Evolutionary conservation across 1,140 invertebrate genomes (phyloP).

Genomic region (Adelges cooleyi): DNA sequence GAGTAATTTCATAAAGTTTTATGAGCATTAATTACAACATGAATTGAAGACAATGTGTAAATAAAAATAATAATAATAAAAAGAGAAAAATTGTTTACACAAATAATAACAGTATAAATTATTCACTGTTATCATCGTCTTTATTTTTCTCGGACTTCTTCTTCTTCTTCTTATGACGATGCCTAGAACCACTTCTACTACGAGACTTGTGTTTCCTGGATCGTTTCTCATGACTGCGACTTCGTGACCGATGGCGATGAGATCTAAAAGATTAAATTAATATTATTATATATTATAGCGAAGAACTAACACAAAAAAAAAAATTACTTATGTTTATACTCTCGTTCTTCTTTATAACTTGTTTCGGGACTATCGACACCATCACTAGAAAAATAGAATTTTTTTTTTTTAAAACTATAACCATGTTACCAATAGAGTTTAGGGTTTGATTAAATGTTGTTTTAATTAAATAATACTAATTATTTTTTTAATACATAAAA

Average conservation of each 20-base stretch:
- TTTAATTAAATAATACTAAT: neutral
- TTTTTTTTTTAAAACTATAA: too few relatives aligned
- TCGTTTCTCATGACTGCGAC: slow-evolving; percentile 33
- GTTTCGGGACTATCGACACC: slow-evolving; percentile 19
- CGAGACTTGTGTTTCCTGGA: slow-evolving; percentile 35
- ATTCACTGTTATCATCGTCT: slow-evolving; percentile 26
- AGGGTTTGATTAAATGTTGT: too few relatives aligned
- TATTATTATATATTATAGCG: neutral
- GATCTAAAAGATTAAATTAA: slow-evolving; percentile 18
- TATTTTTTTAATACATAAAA: neutral
- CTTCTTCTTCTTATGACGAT: slow-evolving; percentile 36
- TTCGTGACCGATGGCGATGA: slow-evolving; percentile 34
- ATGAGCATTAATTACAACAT: neutral
- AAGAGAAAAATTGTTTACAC: neutral
- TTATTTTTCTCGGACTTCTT: slow-evolving; percentile 34
- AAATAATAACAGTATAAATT: neutral
- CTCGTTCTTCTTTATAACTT: slow-evolving; percentile 25
- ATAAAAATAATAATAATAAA: neutral
- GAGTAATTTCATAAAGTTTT: too few relatives aligned
- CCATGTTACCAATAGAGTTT: too few relatives aligned
- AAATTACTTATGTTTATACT: slow-evolving; percentile 25
- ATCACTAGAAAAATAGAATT: neutral
- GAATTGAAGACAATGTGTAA: neutral
- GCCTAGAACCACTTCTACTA: slow-evolving; percentile 33
- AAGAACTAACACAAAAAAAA: neutral